Conservation (phyloP, 2,113 vertebrate genomes). For the Steatornis caripensis region DNA sequence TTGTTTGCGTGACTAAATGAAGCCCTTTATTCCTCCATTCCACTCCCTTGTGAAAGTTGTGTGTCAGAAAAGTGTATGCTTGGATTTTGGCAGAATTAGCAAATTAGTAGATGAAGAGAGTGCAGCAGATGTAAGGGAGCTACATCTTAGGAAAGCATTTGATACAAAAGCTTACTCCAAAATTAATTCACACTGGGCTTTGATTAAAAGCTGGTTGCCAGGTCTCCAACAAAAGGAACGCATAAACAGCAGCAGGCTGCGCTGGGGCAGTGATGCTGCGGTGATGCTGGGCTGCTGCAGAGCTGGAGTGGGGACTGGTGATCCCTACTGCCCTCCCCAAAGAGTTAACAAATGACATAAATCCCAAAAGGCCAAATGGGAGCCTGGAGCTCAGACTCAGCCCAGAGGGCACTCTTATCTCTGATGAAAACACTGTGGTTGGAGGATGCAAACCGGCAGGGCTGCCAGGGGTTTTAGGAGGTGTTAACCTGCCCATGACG, state of each 20-base stretch:
- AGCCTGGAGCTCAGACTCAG: not conserved
- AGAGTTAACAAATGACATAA: not conserved
- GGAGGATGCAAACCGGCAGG: not conserved
- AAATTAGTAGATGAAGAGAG: conserved; percentile 21
- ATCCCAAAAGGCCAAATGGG: not conserved
- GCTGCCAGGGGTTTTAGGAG: not conserved
- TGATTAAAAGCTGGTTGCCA: conserved; percentile 27
- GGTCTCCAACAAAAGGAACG: conserved; percentile 7
- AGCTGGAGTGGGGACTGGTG: not conserved
- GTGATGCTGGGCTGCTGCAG: not conserved
- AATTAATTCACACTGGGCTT: not conserved
- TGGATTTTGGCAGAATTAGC: conserved; percentile 22
- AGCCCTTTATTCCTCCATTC: not conserved
- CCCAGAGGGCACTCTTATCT: not conserved
- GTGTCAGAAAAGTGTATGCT: not conserved
- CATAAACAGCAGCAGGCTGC: not conserved
- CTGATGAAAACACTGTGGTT: not conserved
- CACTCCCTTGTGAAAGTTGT: not conserved
- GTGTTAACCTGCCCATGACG: not conserved
- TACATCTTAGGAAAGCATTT: not conserved
- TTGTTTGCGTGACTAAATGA: not conserved
- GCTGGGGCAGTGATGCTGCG: rapidly evolving
- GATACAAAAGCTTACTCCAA: not conserved
- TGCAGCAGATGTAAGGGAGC: not conserved
- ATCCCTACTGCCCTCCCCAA: not conserved